Percentiles rank a stretch among this genome's conserved stretches.
These are phyloP conservation scores for Apostichopus leukothele DNA, from an alignment of 53 echinoderm and acorn worm species.

Conservation along the genomic window DNA sequence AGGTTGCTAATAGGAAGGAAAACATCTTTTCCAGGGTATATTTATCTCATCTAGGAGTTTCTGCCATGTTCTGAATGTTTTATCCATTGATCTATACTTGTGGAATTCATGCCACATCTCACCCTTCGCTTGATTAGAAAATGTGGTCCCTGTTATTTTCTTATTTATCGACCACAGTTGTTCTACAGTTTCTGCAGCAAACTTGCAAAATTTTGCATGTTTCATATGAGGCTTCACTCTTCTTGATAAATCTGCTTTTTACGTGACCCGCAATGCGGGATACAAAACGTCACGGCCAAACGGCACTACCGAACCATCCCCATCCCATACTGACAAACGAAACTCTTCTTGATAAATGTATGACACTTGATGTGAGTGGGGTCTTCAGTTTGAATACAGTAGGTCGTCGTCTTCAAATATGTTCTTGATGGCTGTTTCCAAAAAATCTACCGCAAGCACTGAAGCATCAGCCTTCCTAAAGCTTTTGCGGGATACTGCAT, in stretches of 20 bases:
- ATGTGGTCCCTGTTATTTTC: too few relatives aligned
- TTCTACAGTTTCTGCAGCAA: background rate
- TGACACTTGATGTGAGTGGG: background rate
- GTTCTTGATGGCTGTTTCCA: background rate
- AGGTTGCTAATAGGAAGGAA: background rate
- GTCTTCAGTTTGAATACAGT: background rate
- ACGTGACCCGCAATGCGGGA: too few relatives aligned
- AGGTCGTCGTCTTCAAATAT: background rate
- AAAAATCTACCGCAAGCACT: background rate
- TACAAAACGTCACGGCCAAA: too few relatives aligned
- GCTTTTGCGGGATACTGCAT: background rate
- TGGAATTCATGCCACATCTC: background rate
- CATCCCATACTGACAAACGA: too few relatives aligned
- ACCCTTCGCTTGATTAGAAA: background rate
- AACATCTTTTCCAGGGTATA: background rate
- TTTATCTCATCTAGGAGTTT: background rate
- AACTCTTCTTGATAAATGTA: background rate
- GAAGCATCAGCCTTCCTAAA: conserved; percentile 6
- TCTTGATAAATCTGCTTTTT: too few relatives aligned
- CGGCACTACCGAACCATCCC: too few relatives aligned
- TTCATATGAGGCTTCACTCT: background rate
- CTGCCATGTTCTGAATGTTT: background rate
- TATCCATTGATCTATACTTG: background rate
- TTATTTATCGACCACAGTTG: too few relatives aligned
- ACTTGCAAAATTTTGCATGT: background rate